Percentiles rank a stretch among this genome's conserved stretches.
phyloP scores from a whole-genome alignment of 2,797 vertebrate species.

The Acropternis orthonyx region DNA sequence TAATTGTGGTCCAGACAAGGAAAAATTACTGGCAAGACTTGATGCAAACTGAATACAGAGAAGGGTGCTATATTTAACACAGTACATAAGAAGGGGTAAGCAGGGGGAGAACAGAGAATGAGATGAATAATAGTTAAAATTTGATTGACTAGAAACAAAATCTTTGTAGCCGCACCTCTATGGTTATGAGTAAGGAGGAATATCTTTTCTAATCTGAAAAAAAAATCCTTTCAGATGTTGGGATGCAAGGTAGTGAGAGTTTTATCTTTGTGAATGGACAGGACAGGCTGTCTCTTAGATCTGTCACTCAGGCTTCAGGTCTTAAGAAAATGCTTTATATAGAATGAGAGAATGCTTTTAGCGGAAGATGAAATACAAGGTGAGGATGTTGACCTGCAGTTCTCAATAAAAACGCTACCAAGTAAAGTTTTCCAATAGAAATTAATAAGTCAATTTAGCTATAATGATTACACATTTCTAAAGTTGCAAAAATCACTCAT shows the following conservation, averaged over 20 bases:
- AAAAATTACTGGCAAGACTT: background rate
- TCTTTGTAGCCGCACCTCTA: background rate
- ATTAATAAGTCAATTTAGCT: background rate
- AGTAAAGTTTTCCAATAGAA: background rate
- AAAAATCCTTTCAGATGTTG: background rate
- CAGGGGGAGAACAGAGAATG: background rate
- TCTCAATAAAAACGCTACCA: background rate
- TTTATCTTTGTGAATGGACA: background rate
- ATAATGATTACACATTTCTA: background rate
- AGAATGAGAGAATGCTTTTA: background rate
- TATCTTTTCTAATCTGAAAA: background rate
- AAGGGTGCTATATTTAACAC: background rate
- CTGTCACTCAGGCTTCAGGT: background rate
- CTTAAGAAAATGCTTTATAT: conserved; percentile 4
- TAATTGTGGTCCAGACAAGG: background rate
- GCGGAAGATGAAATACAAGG: background rate
- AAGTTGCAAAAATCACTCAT: background rate
- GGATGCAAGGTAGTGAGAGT: background rate
- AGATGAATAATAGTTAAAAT: background rate
- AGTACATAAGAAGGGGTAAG: background rate
- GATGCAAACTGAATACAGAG: background rate
- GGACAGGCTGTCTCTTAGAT: background rate
- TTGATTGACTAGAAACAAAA: background rate
- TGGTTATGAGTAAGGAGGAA: background rate
- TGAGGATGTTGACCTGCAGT: background rate